These are phyloP conservation scores for Vesta saturnalis DNA, from an alignment of 2,888 invertebrate species.

Conservation along the genomic window DNA sequence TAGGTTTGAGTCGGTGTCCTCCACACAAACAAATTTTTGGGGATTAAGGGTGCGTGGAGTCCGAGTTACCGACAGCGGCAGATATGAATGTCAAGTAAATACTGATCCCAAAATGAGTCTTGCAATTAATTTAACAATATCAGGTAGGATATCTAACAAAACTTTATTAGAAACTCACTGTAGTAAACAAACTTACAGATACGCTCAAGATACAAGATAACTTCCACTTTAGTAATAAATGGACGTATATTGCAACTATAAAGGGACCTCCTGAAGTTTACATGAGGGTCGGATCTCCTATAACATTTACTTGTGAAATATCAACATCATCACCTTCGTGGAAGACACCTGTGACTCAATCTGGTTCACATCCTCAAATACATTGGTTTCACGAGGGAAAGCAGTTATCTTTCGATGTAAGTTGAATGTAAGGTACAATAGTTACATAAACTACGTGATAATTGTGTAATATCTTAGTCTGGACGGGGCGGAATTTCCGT, in stretches of 20 bases:
- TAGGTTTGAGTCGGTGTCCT: constrained; percentile 69
- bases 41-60: constrained; percentile 70
- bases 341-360: constrained; percentile 22
- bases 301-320: constrained; percentile 68
- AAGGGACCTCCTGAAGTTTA: constrained; percentile 67
- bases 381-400: constrained; percentile 68
- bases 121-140: constrained; percentile 71
- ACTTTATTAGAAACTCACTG: background rate
- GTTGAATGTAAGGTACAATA: constrained; percentile 33
- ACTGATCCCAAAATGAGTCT: constrained; percentile 79
- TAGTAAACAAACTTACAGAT: constrained; percentile 25
- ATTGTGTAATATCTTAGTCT: constrained; percentile 54
- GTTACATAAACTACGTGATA: constrained; percentile 30
- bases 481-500: constrained; percentile 70
- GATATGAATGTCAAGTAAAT: constrained; percentile 80
- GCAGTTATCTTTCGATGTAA: constrained; percentile 67
- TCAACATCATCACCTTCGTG: constrained; percentile 51
- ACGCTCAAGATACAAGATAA: constrained; percentile 31
- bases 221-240: constrained; percentile 41
- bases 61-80: constrained; percentile 70
- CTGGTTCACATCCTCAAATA: constrained; percentile 48
- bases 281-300: constrained; percentile 65
- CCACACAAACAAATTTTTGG: constrained; percentile 66
- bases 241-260: constrained; percentile 59
- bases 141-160: constrained; percentile 63